These are phyloP conservation scores for Ectobius pallidus DNA, from an alignment of 2,888 invertebrate genomes.

Conservation along the genomic window DNA sequence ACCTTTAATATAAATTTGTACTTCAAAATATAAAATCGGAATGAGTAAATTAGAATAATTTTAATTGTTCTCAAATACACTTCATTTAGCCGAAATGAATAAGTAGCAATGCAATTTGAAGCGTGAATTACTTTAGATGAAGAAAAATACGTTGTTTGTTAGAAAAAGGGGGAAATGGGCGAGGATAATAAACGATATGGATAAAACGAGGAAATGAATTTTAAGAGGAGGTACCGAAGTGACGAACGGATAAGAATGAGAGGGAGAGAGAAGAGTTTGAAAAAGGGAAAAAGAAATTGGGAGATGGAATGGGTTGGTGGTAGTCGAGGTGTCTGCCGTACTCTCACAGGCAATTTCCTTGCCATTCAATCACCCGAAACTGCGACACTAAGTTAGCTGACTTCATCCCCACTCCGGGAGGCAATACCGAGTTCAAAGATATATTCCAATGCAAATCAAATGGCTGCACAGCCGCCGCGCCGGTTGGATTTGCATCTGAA, in stretches of 20 bases:
- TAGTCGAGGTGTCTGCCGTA: conserved; percentile 10
- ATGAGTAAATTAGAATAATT: too few species aligned
- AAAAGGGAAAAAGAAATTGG: too few species aligned
- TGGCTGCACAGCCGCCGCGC: conserved; percentile 28
- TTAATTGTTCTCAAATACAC: too few species aligned
- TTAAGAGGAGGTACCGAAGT: conserved; percentile 5
- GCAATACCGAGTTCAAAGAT: conserved; percentile 22
- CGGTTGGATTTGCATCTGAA: conserved; percentile 43
- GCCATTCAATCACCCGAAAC: conserved; percentile 31
- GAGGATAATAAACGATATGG: conserved; percentile 28
- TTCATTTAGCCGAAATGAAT: too few species aligned
- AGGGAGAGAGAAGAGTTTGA: not conserved
- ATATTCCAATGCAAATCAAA: conserved; percentile 44
- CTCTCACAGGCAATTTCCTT: conserved; percentile 32
- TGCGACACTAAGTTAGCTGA: not conserved
- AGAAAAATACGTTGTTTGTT: too few species aligned
- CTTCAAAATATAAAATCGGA: too few species aligned
- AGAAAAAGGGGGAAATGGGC: conserved; percentile 10
- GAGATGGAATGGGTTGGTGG: conserved; percentile 6
- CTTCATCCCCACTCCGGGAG: not conserved
- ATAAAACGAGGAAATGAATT: conserved; percentile 24
- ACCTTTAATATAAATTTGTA: too few species aligned
- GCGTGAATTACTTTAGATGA: too few species aligned
- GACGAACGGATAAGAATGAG: not conserved
- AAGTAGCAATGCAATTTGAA: too few species aligned